Base-by-base conservation (phyloP, 2,113 vertebrate species). In the Oryzias curvinotus region DNA sequence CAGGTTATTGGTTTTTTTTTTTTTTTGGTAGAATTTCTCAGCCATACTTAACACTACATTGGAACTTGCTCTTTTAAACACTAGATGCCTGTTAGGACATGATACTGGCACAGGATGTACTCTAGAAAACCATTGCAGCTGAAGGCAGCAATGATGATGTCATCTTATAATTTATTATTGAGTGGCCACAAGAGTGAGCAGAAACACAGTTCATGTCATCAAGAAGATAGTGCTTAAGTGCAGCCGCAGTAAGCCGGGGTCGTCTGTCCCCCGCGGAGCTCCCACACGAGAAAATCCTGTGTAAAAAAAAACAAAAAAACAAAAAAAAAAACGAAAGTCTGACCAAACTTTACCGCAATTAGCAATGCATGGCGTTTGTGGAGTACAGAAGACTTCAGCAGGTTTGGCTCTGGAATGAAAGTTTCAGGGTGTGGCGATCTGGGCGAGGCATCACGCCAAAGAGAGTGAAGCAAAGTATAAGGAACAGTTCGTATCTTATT, bases 41-140 rank as follows among this genome's bases (percentile, higher is more conserved):
- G 36, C 3, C 36, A 36, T 36, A 36, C 30, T 1, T 36, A 7
- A 36, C 30, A 36, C 7, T 8, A 69, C 7, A 59, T 14, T 54
- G 16, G 23, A 62, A 17, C 16, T 16, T 10, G 2, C 16, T 54
- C 41, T 60, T 21, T 57, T 60, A 26, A 68, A 58, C 66, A 50
- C 75, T n/a, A 66, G 7, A 48, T 4, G 53, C 85, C n/a, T 71
- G 81, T 71, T 57, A 52, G 59, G 77, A 75, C 81, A 81, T 41
- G 64, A 73, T 13, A 5, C 8, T 52, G 61, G 54, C 52, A 43
- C n/a, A 1, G 23, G 44, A n/a, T 21, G 41, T 14, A 28, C 53
- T 30, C 57, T 28, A 41, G 17, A 54, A 77, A 77, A 75, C 42
- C 5, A 8, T 66, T 42, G 66, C 17, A 1, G 30, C 44, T 65